A percentile compares a stretch with the other conserved stretches of the same genome.
These are phyloP conservation scores for Adelosebastes latens DNA, from an alignment of 2,797 vertebrate species.

Conservation along the genomic window DNA sequence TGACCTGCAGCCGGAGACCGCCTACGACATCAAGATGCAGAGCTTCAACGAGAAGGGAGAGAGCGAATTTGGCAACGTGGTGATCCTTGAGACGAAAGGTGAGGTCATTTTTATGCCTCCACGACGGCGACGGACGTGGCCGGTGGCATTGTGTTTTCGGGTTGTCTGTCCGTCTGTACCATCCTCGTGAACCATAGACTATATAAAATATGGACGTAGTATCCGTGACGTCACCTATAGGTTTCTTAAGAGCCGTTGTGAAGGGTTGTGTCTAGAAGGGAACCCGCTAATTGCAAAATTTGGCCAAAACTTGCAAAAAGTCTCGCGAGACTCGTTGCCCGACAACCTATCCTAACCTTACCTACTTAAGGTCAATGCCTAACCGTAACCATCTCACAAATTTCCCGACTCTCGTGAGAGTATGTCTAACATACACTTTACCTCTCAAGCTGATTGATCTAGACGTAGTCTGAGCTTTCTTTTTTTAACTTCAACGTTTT, in stretches of 20 bases:
- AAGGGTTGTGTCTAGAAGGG: no score
- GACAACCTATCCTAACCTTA: no score
- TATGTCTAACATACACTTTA: not conserved
- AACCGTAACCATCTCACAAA: no score
- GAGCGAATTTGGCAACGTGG: slow-evolving; percentile 97
- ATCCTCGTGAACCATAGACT: not conserved
- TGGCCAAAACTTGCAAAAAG: no score
- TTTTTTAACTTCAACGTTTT: not conserved
- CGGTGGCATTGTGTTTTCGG: not conserved
- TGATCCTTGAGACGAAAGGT: slow-evolving; percentile 99
- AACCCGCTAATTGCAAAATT: no score
- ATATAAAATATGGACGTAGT: no score
- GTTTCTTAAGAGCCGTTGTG: no score
- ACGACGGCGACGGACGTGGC: no score
- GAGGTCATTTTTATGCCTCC: not conserved
- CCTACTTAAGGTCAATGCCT: no score
- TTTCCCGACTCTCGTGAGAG: no score
- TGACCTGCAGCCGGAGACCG: slow-evolving; percentile 95
- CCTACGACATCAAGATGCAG: slow-evolving; percentile 99
- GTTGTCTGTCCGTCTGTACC: not conserved
- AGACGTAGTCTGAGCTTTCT: not conserved
- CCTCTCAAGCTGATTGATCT: not conserved
- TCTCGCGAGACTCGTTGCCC: no score
- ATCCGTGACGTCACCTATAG: no score
- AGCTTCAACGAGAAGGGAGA: slow-evolving; percentile 98